These are phyloP conservation scores for Drosophila mercatorum DNA, from an alignment of 2,888 invertebrate genomes.

Conservation along the genomic window DNA sequence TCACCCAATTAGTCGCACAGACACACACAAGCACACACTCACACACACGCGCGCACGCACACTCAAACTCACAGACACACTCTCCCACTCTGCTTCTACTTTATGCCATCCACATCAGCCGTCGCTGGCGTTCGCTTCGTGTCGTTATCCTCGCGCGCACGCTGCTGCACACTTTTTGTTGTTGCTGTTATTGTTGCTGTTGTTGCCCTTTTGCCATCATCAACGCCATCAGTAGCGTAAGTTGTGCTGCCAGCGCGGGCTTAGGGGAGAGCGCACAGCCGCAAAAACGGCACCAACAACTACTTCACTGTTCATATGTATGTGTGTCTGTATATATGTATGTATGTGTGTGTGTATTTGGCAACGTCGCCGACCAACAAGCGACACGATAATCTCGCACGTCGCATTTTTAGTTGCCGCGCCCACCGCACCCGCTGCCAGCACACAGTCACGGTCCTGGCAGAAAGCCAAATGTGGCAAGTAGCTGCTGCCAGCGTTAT, in stretches of 20 bases:
- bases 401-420: conserved; percentile 80
- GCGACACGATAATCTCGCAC: conserved; percentile 82
- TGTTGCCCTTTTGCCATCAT: conserved; percentile 76
- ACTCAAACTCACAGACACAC: conserved; percentile 17
- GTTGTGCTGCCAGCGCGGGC: conserved; percentile 63
- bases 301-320: conserved; percentile 27
- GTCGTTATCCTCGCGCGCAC: conserved; percentile 77
- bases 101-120: conserved; percentile 33
- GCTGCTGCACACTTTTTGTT: conserved; percentile 67
- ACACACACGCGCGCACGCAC: conserved; percentile 6
- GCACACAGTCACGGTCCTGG: conserved; percentile 58
- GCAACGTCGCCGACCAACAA: conserved; percentile 69
- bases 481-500: conserved; percentile 64
- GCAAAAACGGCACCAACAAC: conserved; percentile 70
- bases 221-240: conserved; percentile 78
- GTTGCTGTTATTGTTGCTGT: conserved; percentile 60
- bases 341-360: conserved; percentile 36
- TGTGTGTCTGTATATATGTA: conserved; percentile 14
- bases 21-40: conserved; percentile 54
- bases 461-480: conserved; percentile 78
- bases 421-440: conserved; percentile 55
- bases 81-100: conserved; percentile 25
- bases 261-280: conserved; percentile 48
- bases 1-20: conserved; percentile 83
- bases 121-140: conserved; percentile 60